phyloP scores from a whole-genome alignment of 2,113 vertebrate species.

The Chroicocephalus ridibundus region DNA sequence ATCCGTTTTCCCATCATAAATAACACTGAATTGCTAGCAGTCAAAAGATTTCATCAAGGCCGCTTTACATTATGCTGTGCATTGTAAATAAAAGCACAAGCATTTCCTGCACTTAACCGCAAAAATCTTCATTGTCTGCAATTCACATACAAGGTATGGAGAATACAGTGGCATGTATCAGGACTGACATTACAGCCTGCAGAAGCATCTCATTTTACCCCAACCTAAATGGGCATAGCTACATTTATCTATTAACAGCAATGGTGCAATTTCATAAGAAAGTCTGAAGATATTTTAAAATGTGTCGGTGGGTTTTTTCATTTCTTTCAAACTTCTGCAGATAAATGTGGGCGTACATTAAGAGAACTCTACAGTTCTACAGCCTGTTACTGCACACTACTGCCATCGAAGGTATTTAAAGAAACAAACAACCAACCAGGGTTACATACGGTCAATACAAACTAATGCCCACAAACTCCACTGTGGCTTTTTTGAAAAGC shows the following conservation, averaged over 20 bases:
- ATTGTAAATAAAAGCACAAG: background rate
- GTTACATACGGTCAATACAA: background rate
- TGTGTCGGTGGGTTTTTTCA: background rate
- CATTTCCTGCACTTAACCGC: background rate
- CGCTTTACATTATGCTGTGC: background rate
- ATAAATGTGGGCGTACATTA: background rate
- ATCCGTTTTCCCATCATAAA: slow-evolving; percentile 1
- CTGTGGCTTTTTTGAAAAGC: background rate
- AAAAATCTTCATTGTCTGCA: background rate
- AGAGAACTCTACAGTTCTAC: background rate
- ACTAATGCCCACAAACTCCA: background rate
- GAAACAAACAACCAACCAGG: background rate
- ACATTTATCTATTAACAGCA: background rate
- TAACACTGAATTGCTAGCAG: background rate
- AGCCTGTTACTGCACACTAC: background rate
- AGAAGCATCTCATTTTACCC: background rate
- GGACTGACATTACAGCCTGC: background rate
- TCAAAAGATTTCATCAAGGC: background rate
- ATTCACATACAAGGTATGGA: background rate
- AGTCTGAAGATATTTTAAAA: background rate
- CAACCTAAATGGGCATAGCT: background rate
- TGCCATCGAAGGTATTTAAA: background rate
- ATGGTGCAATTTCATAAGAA: background rate
- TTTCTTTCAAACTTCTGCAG: background rate
- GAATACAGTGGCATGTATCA: background rate